Percentiles rank a stretch among this genome's conserved stretches.
Conservation (phyloP, 2,888 invertebrate genomes). For the Eupithecia exiguata region DNA sequence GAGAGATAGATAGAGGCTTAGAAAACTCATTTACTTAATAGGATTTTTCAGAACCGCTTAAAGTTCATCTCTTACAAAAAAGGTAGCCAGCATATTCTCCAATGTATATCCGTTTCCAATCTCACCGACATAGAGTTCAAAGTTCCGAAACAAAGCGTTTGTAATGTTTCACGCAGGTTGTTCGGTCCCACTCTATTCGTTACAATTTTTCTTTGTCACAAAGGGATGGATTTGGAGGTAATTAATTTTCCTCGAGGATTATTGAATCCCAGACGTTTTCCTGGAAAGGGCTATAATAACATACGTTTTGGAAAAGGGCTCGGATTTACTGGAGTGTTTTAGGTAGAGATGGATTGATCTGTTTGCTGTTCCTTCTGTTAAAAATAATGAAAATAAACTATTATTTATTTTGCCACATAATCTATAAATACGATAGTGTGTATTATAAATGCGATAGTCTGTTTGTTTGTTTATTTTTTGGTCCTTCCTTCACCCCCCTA, state of each 20-base stretch:
- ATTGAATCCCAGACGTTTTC: constrained; percentile 56
- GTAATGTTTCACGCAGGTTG: constrained; percentile 67
- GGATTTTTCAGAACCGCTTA: constrained; percentile 17
- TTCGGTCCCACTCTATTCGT: constrained; percentile 70
- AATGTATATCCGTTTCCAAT: constrained; percentile 46
- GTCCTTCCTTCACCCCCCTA: too few species aligned
- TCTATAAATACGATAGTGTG: too few species aligned
- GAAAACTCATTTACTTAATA: neutral
- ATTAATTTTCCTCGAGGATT: constrained; percentile 75
- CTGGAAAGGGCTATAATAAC: constrained; percentile 28
- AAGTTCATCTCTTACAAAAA: constrained; percentile 41
- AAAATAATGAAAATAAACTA: neutral
- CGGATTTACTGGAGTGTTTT: neutral
- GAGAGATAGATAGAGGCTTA: neutral
- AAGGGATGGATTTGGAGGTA: constrained; percentile 75
- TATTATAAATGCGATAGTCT: too few species aligned
- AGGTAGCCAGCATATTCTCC: constrained; percentile 37
- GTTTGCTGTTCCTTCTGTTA: neutral
- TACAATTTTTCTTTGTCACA: constrained; percentile 81
- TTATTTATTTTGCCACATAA: too few species aligned
- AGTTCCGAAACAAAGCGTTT: constrained; percentile 26
- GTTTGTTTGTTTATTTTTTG: too few species aligned
- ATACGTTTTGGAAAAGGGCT: constrained; percentile 4
- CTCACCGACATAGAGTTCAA: constrained; percentile 32
- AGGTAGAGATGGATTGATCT: constrained; percentile 1